These are phyloP conservation scores for Adoxophyes honmai DNA, from an alignment of 1,140 invertebrate genomes.

Conservation along the genomic window DNA sequence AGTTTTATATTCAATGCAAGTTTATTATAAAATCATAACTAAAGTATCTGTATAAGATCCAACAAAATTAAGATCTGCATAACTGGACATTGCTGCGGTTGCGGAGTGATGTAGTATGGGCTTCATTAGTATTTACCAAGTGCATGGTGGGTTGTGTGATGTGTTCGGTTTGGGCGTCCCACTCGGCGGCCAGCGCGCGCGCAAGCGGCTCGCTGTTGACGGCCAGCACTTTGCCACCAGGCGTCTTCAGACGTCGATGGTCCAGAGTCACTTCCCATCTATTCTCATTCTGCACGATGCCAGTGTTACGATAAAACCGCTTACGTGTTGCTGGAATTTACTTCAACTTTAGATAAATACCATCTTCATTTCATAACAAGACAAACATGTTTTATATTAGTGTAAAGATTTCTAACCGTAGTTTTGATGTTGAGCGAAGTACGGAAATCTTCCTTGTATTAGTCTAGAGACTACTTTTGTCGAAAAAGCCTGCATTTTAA, in stretches of 20 bases:
- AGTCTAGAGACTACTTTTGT: constrained; percentile 1
- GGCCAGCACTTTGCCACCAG: constrained; percentile 86
- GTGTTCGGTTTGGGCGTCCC: constrained; percentile 89
- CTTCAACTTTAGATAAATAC: neutral
- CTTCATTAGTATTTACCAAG: constrained; percentile 88
- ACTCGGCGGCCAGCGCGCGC: constrained; percentile 93
- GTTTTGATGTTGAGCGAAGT: neutral
- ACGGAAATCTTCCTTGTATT: neutral
- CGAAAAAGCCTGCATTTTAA: constrained; percentile 3
- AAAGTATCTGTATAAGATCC: too few relatives aligned
- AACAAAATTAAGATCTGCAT: too few relatives aligned
- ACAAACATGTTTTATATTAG: neutral
- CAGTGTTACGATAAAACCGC: constrained; percentile 55
- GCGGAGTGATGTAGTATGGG: too few relatives aligned
- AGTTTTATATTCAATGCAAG: too few relatives aligned
- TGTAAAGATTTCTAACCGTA: constrained; percentile 5
- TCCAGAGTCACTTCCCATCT: constrained; percentile 66
- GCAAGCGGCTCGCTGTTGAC: constrained; percentile 93
- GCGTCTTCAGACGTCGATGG: constrained; percentile 92
- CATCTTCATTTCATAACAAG: neutral
- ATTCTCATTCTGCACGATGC: constrained; percentile 59
- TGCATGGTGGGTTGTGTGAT: constrained; percentile 92
- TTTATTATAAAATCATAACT: too few relatives aligned
- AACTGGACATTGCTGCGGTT: too few relatives aligned
- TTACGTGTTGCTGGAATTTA: constrained; percentile 48